Conservation (phyloP, 1,140 invertebrate genomes). For the Dinoponera quadriceps region DNA sequence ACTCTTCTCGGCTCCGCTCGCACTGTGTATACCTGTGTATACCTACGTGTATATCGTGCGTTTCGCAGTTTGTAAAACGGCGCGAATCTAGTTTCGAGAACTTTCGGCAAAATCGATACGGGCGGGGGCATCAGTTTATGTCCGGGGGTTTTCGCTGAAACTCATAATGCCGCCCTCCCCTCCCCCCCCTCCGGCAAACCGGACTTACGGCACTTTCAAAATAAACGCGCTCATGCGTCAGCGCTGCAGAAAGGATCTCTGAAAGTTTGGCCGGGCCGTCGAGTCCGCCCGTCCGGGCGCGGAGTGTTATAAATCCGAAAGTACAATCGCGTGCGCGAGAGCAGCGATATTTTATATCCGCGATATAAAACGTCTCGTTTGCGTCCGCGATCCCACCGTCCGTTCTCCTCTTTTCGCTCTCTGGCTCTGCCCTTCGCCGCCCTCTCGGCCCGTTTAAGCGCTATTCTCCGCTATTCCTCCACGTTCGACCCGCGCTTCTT, state of each 20-base stretch:
- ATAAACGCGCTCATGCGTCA: slow-evolving; percentile 50
- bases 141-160: slow-evolving; percentile 24
- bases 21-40: too few relatives aligned
- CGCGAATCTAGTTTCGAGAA: slow-evolving; percentile 36
- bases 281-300: not conserved
- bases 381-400: not conserved
- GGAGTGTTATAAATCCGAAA: slow-evolving; percentile 23
- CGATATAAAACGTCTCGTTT: slow-evolving; percentile 34
- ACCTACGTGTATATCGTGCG: not conserved
- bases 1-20: not conserved
- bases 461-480: too few relatives aligned
- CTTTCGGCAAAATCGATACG: slow-evolving; percentile 47
- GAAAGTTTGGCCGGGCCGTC: slow-evolving; percentile 14
- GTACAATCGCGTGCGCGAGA: not conserved
- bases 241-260: slow-evolving; percentile 34
- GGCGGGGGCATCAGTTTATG: slow-evolving; percentile 44
- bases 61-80: slow-evolving; percentile 40
- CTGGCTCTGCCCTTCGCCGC: too few relatives aligned
- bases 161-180: slow-evolving; percentile 52
- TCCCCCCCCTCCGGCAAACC: too few relatives aligned
- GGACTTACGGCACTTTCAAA: slow-evolving; percentile 44
- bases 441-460: too few relatives aligned
- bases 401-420: not conserved
- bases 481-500: too few relatives aligned
- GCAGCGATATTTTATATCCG: slow-evolving; percentile 8